phyloP scores from a whole-genome alignment of 1,140 invertebrate genomes.

The Schmidtea mediterranea region DNA sequence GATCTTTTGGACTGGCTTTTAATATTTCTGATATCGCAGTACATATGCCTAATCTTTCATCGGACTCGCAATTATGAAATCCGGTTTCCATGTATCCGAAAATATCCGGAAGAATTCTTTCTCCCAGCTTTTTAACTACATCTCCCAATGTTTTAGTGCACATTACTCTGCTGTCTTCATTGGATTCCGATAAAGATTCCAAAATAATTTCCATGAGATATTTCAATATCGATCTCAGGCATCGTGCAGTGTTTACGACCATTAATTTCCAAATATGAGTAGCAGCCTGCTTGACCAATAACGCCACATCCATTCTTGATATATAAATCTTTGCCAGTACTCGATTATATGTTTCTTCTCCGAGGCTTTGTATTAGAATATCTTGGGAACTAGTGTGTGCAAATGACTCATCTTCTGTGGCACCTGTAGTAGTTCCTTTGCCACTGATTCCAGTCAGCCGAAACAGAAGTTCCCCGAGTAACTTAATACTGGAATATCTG shows the following conservation, averaged over 20 bases:
- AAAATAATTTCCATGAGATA: conserved; percentile 67
- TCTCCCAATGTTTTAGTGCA: conserved; percentile 83
- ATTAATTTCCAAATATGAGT: conserved; percentile 88
- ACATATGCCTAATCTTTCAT: conserved; percentile 85
- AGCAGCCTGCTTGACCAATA: conserved; percentile 83
- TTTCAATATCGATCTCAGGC: conserved; percentile 75
- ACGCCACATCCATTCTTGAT: conserved; percentile 63
- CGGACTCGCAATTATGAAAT: conserved; percentile 56
- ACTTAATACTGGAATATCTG: conserved; percentile 70
- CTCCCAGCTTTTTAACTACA: conserved; percentile 79
- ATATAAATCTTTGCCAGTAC: conserved; percentile 53
- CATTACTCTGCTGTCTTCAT: conserved; percentile 68
- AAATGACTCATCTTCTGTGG: conserved; percentile 91
- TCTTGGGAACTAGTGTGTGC: conserved; percentile 88
- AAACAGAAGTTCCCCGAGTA: conserved; percentile 80
- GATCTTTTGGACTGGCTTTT: conserved; percentile 64
- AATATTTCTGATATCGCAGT: conserved; percentile 94
- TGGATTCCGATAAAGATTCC: conserved; percentile 70
- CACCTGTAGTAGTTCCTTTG: conserved; percentile 94
- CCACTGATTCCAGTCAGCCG: conserved; percentile 75
- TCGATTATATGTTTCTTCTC: conserved; percentile 57
- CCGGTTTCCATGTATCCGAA: conserved; percentile 83
- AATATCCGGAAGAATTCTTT: conserved; percentile 82
- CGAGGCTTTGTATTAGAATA: conserved; percentile 53
- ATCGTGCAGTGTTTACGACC: conserved; percentile 78